Conservation (phyloP, 2,888 invertebrate genomes). For the Neocrepidodera transversa region DNA sequence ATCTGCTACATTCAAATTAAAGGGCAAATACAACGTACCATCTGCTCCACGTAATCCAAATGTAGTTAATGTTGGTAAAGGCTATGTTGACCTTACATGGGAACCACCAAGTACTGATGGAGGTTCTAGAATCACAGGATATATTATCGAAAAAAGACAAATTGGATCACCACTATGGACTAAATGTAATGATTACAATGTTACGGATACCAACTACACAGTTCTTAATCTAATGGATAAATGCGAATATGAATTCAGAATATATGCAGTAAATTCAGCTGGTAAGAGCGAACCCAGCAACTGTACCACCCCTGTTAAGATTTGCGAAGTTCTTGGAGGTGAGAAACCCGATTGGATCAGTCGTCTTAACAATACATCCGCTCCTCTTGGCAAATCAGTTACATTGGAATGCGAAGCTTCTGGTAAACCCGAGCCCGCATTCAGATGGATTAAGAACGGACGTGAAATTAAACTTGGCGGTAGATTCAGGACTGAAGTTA, state of each 20-base stretch:
- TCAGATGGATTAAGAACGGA: slow-evolving; percentile 91
- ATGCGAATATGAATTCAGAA: slow-evolving; percentile 94
- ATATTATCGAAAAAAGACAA: slow-evolving; percentile 90
- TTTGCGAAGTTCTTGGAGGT: slow-evolving; percentile 88
- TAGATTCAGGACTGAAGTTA: slow-evolving; percentile 67
- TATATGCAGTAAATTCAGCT: slow-evolving; percentile 93
- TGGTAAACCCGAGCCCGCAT: slow-evolving; percentile 87
- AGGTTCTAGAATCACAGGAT: slow-evolving; percentile 92
- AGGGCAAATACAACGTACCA: slow-evolving; percentile 87
- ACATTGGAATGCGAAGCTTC: slow-evolving; percentile 87
- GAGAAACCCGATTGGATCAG: slow-evolving; percentile 90
- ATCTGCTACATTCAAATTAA: slow-evolving; percentile 83
- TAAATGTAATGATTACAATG: slow-evolving; percentile 92
- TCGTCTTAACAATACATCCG: slow-evolving; percentile 77
- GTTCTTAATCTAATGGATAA: slow-evolving; percentile 88
- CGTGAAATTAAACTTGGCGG: slow-evolving; percentile 84
- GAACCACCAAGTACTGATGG: slow-evolving; percentile 89
- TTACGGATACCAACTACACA: slow-evolving; percentile 85
- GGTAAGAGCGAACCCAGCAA: slow-evolving; percentile 88
- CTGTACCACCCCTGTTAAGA: slow-evolving; percentile 90
- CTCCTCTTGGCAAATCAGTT: slow-evolving; percentile 82
- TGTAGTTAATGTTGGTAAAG: slow-evolving; percentile 86
- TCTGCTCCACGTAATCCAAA: slow-evolving; percentile 86
- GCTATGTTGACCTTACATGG: slow-evolving; percentile 95
- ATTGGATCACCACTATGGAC: slow-evolving; percentile 86